phyloP scores from a whole-genome alignment of 2,113 vertebrate species.

The Eleginops maclovinus region DNA sequence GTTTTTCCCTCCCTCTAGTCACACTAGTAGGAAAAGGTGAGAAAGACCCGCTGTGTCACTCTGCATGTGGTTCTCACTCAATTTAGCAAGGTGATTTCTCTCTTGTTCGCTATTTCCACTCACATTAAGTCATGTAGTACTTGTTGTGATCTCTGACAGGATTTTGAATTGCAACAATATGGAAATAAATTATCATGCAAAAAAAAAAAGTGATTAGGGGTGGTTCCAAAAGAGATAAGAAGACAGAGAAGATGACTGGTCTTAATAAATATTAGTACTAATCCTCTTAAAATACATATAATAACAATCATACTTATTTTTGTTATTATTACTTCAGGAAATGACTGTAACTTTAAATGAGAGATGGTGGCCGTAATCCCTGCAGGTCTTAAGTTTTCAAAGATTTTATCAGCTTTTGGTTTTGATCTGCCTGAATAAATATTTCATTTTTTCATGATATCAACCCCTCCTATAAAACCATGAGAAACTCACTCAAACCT shows the following conservation, averaged over 20 bases:
- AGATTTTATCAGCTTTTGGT: background rate
- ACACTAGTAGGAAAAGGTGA: background rate
- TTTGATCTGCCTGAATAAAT: background rate
- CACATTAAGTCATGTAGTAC: background rate
- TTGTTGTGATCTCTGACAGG: slow-evolving; percentile 9
- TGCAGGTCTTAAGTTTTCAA: slow-evolving; percentile 6
- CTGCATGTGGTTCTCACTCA: background rate
- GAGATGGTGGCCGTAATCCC: background rate
- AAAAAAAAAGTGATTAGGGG: background rate
- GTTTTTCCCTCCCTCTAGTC: slow-evolving; percentile 15
- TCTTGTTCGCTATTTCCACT: slow-evolving; percentile 3
- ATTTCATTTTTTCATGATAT: slow-evolving; percentile 3
- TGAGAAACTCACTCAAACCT: background rate
- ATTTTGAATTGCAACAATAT: background rate
- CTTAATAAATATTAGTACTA: background rate
- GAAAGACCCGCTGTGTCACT: background rate
- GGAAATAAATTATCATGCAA: background rate
- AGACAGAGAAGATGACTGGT: slow-evolving; percentile 13
- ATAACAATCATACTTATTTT: too few species aligned
- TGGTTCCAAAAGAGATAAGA: slow-evolving; percentile 5
- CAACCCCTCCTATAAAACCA: background rate
- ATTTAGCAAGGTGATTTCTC: background rate
- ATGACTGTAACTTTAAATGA: slow-evolving; percentile 20
- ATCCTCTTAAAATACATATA: too few species aligned
- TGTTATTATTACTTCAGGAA: slow-evolving; percentile 16